Evolutionary conservation across 2,797 vertebrate genomes (phyloP).

Genomic region (Nannoperca obscura): DNA sequence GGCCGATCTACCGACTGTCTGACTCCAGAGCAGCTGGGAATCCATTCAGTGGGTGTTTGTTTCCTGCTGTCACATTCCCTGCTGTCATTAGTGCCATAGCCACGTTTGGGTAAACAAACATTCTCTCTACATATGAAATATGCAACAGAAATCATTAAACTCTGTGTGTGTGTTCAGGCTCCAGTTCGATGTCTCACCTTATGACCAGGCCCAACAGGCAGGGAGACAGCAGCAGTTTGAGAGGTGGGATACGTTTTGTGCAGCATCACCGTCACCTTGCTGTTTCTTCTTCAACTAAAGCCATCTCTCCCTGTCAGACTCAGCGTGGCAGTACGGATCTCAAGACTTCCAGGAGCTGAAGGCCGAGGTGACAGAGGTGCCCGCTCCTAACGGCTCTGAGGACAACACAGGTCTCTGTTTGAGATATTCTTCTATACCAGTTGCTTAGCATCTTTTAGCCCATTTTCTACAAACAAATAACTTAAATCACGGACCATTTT

Average conservation of each 20-base stretch:
- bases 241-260: constrained; percentile 64
- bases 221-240: constrained; percentile 76
- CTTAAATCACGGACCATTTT: not conserved
- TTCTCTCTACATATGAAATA: not conserved
- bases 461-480: not conserved
- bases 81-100: constrained; percentile 65
- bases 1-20: constrained; percentile 65
- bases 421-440: not conserved
- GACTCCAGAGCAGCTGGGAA: constrained; percentile 85
- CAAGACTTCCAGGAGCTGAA: constrained; percentile 91
- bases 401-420: constrained; percentile 74
- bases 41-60: constrained; percentile 77
- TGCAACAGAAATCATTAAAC: not conserved
- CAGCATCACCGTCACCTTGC: not conserved
- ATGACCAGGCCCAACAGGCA: constrained; percentile 75
- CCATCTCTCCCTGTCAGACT: constrained; percentile 73
- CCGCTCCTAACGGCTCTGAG: constrained; percentile 75
- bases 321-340: constrained; percentile 84
- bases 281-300: not conserved
- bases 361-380: constrained; percentile 90
- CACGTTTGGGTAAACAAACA: constrained; percentile 43
- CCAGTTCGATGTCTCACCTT: constrained; percentile 73
- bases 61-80: constrained; percentile 75
- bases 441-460: not conserved
- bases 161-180: constrained; percentile 65